Conservation (phyloP, 1,140 invertebrate genomes). For the Meloidogyne exigua region DNA sequence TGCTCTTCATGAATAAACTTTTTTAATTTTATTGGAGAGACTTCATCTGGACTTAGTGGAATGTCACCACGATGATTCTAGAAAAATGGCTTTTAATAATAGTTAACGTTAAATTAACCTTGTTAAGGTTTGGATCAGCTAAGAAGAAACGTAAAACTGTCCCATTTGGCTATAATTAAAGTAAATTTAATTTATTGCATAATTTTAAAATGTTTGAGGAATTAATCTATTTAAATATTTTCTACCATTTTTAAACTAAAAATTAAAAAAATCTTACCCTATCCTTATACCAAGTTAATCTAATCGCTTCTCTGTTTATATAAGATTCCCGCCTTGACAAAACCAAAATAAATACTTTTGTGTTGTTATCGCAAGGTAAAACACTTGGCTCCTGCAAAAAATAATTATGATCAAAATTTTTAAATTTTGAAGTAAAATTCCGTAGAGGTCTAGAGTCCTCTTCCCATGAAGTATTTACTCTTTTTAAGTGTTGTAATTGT, state of each 20-base stretch:
- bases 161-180: constrained; percentile 5
- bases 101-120: not conserved
- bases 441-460: not conserved
- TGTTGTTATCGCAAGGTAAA: not conserved
- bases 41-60: not conserved
- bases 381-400: not conserved
- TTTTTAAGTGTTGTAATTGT: not conserved
- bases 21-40: not conserved
- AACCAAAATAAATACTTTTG: not conserved
- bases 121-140: not conserved
- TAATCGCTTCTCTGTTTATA: constrained; percentile 2
- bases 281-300: constrained; percentile 1
- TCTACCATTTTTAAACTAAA: not conserved
- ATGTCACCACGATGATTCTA: not conserved
- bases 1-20: not conserved
- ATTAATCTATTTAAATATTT: no score
- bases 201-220: no score
- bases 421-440: not conserved
- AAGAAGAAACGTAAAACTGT: constrained; percentile 4
- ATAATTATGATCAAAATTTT: not conserved
- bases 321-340: not conserved
- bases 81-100: not conserved
- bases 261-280: not conserved
- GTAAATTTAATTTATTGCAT: not conserved
- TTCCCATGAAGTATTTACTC: not conserved